Evolutionary conservation across 2,888 invertebrate genomes (phyloP).

Genomic region (Tachina fera): DNA sequence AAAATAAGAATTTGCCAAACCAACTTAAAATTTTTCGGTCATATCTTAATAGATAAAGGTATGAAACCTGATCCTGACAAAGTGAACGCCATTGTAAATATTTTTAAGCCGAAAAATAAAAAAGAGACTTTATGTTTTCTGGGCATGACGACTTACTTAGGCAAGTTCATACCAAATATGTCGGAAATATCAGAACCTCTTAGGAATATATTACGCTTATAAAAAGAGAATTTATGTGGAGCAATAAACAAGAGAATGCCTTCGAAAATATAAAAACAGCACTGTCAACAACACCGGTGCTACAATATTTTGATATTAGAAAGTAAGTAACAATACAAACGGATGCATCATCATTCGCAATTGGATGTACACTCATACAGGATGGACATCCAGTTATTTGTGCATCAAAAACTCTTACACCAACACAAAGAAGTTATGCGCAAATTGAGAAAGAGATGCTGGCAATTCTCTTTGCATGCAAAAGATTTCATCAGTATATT

Average conservation of each 20-base stretch:
- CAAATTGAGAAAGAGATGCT: conserved; percentile 17
- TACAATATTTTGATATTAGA: conserved; percentile 1
- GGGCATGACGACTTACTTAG: conserved; percentile 8
- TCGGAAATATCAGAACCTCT: not conserved
- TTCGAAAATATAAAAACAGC: not conserved
- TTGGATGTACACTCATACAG: not conserved
- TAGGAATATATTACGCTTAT: not conserved
- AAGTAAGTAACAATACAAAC: not conserved
- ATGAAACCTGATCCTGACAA: not conserved
- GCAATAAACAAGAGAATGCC: not conserved
- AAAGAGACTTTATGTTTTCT: conserved; percentile 10
- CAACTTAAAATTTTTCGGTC: not conserved
- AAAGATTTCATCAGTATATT: conserved; percentile 7
- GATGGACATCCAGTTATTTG: not conserved
- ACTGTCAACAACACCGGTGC: not conserved
- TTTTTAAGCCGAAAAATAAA: too few species aligned
- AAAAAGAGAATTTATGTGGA: not conserved
- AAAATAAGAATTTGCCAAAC: conserved; percentile 17
- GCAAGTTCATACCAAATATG: conserved; percentile 12
- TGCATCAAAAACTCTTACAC: not conserved
- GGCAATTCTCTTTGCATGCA: not conserved
- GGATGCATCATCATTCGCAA: conserved; percentile 6
- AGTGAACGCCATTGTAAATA: not conserved
- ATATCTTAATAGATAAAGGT: not conserved
- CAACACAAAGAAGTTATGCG: conserved; percentile 6